Conservation (phyloP, 2,797 vertebrate species). For the Anableps anableps region DNA sequence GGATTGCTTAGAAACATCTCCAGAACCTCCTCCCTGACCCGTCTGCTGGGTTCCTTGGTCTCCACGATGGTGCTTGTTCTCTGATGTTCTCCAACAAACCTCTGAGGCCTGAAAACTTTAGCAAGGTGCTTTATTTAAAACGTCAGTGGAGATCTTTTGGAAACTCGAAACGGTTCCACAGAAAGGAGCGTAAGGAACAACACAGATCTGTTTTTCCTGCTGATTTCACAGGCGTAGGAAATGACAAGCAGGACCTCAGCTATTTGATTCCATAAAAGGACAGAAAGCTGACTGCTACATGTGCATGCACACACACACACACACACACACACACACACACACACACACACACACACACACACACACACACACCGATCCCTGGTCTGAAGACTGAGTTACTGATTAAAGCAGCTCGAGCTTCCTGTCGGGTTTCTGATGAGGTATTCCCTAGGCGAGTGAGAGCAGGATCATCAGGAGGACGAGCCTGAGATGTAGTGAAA, state of each 20-base stretch:
- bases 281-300: slow-evolving; percentile 56
- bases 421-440: slow-evolving; percentile 36
- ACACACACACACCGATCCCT: neutral
- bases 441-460: neutral
- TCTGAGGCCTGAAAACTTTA: neutral
- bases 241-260: slow-evolving; percentile 57
- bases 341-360: no score
- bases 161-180: slow-evolving; percentile 18
- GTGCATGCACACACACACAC: slow-evolving; percentile 3
- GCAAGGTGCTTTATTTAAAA: no score
- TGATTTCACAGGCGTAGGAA: slow-evolving; percentile 68
- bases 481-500: neutral
- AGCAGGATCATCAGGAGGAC: neutral
- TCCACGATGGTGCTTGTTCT: neutral
- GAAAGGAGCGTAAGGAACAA: slow-evolving; percentile 25
- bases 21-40: no score
- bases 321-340: neutral
- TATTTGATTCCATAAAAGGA: slow-evolving; percentile 81
- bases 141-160: slow-evolving; percentile 9
- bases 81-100: neutral
- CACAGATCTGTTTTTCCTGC: slow-evolving; percentile 63
- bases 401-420: slow-evolving; percentile 34
- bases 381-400: slow-evolving; percentile 26
- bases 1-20: no score
- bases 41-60: no score